These are phyloP conservation scores for Bergia puertoricense DNA, from an alignment of 92 coral and sea anemone genomes.

Conservation along the genomic window DNA sequence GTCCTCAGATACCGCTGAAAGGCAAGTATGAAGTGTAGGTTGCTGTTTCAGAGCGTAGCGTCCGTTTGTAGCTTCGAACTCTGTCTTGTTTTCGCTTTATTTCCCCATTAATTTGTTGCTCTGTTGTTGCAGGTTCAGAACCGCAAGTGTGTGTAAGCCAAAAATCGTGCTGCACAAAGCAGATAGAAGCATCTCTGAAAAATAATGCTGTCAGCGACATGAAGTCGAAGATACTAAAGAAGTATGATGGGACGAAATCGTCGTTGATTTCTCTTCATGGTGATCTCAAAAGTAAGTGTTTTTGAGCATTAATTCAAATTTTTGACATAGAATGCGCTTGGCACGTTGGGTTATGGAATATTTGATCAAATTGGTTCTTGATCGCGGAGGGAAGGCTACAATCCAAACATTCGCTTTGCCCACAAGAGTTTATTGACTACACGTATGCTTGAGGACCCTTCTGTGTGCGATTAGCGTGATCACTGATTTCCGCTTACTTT, in stretches of 20 bases:
- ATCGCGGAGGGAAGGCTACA: background rate
- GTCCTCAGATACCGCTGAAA: constrained; percentile 54
- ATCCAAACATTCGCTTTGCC: background rate
- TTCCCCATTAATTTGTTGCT: background rate
- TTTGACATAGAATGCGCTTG: background rate
- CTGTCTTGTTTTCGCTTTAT: background rate
- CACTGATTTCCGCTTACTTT: constrained; percentile 22
- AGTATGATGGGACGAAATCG: constrained; percentile 60
- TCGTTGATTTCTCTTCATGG: constrained; percentile 60
- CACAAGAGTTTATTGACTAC: constrained; percentile 16
- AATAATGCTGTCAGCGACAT: constrained; percentile 56
- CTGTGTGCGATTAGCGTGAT: constrained; percentile 13
- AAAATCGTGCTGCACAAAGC: constrained; percentile 76
- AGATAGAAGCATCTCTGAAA: constrained; percentile 61
- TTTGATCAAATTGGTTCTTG: constrained; percentile 3
- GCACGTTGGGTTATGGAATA: constrained; percentile 11
- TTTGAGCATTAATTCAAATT: background rate
- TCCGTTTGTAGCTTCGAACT: background rate
- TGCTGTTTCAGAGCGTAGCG: background rate
- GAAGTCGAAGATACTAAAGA: constrained; percentile 54
- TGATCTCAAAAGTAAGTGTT: constrained; percentile 80
- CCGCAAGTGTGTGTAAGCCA: constrained; percentile 69
- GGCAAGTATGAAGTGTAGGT: constrained; percentile 49
- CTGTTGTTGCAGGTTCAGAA: constrained; percentile 66
- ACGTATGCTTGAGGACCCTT: background rate